Conservation (phyloP, 2,113 vertebrate species). For the Periophthalmus modestus region DNA sequence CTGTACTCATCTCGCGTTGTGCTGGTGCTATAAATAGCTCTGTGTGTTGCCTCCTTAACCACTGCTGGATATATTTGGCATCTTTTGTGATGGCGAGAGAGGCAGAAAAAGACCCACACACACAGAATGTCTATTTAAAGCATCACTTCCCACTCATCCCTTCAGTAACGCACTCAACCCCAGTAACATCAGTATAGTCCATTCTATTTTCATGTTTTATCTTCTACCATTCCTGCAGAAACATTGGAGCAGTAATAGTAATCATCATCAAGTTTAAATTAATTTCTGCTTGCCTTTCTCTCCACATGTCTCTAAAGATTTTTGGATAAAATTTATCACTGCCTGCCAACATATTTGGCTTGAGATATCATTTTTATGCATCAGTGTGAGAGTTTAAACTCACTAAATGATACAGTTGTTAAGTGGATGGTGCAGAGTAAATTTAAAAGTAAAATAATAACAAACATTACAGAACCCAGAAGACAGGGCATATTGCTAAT, state of each 20-base stretch:
- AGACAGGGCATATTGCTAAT: too few species aligned
- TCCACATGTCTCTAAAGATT: background rate
- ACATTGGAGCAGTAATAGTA: background rate
- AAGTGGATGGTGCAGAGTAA: constrained; percentile 3
- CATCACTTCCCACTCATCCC: constrained; percentile 67
- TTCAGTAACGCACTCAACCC: constrained; percentile 46
- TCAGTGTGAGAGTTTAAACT: background rate
- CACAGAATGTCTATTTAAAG: constrained; percentile 71
- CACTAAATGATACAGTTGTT: background rate
- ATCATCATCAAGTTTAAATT: too few species aligned
- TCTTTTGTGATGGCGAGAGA: constrained; percentile 68
- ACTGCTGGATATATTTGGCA: constrained; percentile 75
- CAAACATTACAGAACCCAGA: background rate
- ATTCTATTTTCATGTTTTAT: background rate
- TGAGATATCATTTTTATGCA: background rate
- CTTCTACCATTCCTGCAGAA: background rate
- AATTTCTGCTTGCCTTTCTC: background rate
- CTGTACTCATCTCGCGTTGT: constrained; percentile 25
- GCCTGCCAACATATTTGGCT: background rate
- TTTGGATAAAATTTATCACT: background rate
- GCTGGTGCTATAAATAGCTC: constrained; percentile 59
- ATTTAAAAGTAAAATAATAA: constrained; percentile 4
- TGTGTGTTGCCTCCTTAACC: constrained; percentile 63
- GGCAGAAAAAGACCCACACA: constrained; percentile 62
- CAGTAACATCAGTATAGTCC: background rate